These are phyloP conservation scores for Triplophysa dalaica DNA, from an alignment of 2,113 vertebrate species.

Conservation along the genomic window DNA sequence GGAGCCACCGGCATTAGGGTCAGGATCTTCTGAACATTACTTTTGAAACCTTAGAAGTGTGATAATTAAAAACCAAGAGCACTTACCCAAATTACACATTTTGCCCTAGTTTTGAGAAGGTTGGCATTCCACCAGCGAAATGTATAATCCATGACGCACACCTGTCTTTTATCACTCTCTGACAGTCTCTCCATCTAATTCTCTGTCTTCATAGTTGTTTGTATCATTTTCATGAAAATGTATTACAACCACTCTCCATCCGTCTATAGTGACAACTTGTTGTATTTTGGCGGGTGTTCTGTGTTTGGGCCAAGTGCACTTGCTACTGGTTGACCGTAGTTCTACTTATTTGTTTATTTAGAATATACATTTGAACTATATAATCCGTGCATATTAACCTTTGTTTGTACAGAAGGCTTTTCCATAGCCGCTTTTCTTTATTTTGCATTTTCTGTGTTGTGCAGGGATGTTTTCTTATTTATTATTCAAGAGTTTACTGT, in stretches of 20 bases:
- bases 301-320: background rate
- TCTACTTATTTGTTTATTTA: background rate
- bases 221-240: conserved; percentile 1
- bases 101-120: conserved; percentile 14
- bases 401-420: too few relatives aligned
- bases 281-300: conserved; percentile 22
- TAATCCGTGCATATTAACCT: too few relatives aligned
- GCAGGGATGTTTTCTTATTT: too few relatives aligned
- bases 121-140: conserved; percentile 26
- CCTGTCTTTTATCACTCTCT: conserved; percentile 15
- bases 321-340: background rate
- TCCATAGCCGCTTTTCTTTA: too few relatives aligned
- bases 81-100: conserved; percentile 2
- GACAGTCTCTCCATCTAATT: background rate
- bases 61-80: conserved; percentile 10
- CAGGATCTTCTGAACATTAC: conserved; percentile 15
- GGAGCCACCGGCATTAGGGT: background rate
- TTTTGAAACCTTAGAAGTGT: conserved; percentile 6
- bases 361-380: too few relatives aligned
- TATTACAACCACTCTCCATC: background rate
- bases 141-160: conserved; percentile 19
- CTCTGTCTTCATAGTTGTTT: conserved; percentile 21
- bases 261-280: conserved; percentile 12
- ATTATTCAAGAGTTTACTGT: too few relatives aligned
- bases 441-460: too few relatives aligned